phyloP scores from a whole-genome alignment of 2,113 vertebrate species.

The Formicarius rufipectus region DNA sequence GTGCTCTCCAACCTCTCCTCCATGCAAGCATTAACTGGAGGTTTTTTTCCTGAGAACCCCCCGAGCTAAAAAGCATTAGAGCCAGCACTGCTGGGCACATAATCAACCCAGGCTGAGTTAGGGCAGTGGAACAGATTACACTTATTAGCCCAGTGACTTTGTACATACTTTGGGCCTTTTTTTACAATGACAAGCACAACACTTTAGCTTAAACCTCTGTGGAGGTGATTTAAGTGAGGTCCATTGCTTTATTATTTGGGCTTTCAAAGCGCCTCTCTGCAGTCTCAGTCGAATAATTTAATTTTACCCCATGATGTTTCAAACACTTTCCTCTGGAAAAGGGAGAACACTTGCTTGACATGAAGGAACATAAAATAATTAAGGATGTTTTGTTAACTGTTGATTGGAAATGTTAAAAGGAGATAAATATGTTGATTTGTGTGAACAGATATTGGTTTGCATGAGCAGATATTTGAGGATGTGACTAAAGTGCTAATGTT shows the following conservation, averaged over 20 bases:
- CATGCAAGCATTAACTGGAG: background rate
- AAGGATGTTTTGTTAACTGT: background rate
- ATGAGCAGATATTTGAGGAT: background rate
- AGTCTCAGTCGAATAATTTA: background rate
- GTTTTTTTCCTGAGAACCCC: background rate
- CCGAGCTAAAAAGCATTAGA: background rate
- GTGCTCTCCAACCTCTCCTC: background rate
- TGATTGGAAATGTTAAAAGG: background rate
- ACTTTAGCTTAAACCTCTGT: conserved; percentile 15
- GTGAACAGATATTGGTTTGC: background rate
- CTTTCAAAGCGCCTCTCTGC: conserved; percentile 16
- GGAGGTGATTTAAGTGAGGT: conserved; percentile 37
- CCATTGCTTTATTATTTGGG: conserved; percentile 4
- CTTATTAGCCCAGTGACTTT: conserved; percentile 37
- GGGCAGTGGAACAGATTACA: conserved; percentile 37
- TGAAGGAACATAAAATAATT: background rate
- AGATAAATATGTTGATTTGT: background rate
- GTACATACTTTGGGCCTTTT: background rate
- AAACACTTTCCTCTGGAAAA: background rate
- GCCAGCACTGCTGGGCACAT: background rate
- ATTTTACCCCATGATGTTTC: conserved; percentile 34
- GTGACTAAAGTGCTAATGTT: background rate
- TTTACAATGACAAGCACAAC: conserved; percentile 4
- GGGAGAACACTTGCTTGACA: background rate
- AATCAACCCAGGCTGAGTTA: background rate